Evolutionary conservation across 2,888 invertebrate genomes (phyloP), one percentile per base, ranked within the genome.

Genomic region (Liopterus haemorrhoidalis): DNA sequence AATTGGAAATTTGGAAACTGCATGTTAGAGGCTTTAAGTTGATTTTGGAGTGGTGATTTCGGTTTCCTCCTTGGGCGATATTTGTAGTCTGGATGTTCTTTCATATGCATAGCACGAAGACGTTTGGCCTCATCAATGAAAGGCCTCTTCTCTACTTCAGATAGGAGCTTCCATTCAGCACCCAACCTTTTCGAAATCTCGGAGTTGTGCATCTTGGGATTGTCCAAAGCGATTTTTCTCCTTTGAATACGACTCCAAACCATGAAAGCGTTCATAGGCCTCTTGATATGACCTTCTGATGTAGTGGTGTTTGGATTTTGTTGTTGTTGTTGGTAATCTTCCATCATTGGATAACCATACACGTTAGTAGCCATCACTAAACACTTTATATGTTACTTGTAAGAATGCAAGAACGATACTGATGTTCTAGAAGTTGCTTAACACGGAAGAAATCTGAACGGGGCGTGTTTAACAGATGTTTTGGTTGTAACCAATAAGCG

Each of bases 231-330:
- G 61, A 95, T 94, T 69, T 92, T 90, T 41, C 91, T 78, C 11
- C 94, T 73, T 67, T 94, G 92, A 27, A 91, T 83, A 28, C 93
- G 72, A 4, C 93, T 92, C 94, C 94, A 94, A 20, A 90, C 94
- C 93, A 95, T 95, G 70, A 95, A 95, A 0, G 95, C 94, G 71
- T 95, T 95, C 95, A 96, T 95, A 2, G 95, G 95, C 14, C 95
- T 74, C 68, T 95, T 96, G 62, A 96, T 92, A 69, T 93, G 91
- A 6, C 80, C 82, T 57, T 85, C 85, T 25, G 21, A 20, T 38
- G 51, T 32, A 39, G 36, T 32, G 18, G 44, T 3, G 2, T 9
- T 14, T 12, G 40, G 5, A 46, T 43, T 41, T 41, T 49, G 44
- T 30, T 44, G 50, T 16, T 52, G 30, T 39, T 40, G 41, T 50